phyloP scores from a whole-genome alignment of 2,888 invertebrate genomes.

The Drosophila pseudotalamancana region DNA sequence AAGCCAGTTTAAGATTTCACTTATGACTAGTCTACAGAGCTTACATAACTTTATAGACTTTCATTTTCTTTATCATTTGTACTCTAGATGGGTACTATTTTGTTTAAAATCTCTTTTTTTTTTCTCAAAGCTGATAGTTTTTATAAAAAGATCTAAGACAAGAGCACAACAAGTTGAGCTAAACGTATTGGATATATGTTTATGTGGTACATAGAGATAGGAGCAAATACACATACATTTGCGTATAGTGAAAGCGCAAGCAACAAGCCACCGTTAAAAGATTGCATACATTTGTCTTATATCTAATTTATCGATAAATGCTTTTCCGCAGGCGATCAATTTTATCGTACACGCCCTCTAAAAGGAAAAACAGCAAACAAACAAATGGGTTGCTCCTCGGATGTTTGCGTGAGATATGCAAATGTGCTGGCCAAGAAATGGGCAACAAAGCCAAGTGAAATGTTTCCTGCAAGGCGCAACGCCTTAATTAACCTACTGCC shows the following conservation, averaged over 20 bases:
- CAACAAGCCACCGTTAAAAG: constrained; percentile 49
- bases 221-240: not conserved
- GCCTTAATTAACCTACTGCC: constrained; percentile 58
- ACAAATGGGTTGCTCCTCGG: constrained; percentile 40
- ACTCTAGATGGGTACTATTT: too few species aligned
- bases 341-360: constrained; percentile 33
- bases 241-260: constrained; percentile 21
- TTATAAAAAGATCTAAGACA: too few species aligned
- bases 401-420: constrained; percentile 77
- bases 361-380: constrained; percentile 7
- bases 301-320: constrained; percentile 53
- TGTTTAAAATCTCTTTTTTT: too few species aligned
- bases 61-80: too few species aligned
- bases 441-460: constrained; percentile 75
- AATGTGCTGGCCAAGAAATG: constrained; percentile 64
- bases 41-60: too few species aligned
- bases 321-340: constrained; percentile 55
- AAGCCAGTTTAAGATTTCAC: too few species aligned
- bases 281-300: constrained; percentile 35
- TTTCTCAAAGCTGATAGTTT: too few species aligned
- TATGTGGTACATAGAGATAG: not conserved
- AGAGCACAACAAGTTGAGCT: constrained; percentile 4
- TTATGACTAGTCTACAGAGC: too few species aligned
- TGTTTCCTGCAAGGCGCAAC: constrained; percentile 69
- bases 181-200: not conserved